Evolutionary conservation across 2,888 invertebrate genomes (phyloP).

Genomic region (Chymomyza fuscimana): DNA sequence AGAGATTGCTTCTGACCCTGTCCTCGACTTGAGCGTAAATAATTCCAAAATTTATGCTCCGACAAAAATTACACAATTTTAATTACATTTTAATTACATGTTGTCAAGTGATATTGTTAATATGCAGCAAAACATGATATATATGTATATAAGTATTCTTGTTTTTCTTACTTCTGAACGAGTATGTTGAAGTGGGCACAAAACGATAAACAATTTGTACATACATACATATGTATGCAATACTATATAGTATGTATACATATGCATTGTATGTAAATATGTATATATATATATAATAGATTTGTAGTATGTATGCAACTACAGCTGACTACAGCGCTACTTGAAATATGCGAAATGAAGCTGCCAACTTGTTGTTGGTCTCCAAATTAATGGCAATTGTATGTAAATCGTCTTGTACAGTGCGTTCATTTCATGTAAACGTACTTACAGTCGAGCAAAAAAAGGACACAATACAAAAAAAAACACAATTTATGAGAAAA

Average conservation of each 20-base stretch:
- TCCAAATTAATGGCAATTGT: slow-evolving; percentile 63
- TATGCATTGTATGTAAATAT: no score
- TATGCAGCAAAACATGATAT: slow-evolving; percentile 47
- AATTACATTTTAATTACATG: slow-evolving; percentile 67
- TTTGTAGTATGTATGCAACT: slow-evolving; percentile 31
- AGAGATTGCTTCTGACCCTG: slow-evolving; percentile 59
- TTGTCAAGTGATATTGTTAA: slow-evolving; percentile 47
- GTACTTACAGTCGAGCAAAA: slow-evolving; percentile 38
- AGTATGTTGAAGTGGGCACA: neutral
- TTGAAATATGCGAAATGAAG: slow-evolving; percentile 27
- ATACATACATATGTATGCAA: slow-evolving; percentile 2
- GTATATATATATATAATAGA: no score
- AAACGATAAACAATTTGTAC: slow-evolving; percentile 3
- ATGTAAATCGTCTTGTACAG: slow-evolving; percentile 52
- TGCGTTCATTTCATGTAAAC: slow-evolving; percentile 28
- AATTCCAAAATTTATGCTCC: slow-evolving; percentile 79
- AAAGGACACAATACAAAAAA: slow-evolving; percentile 14
- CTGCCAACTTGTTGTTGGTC: slow-evolving; percentile 8
- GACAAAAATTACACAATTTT: slow-evolving; percentile 77
- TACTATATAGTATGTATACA: neutral
- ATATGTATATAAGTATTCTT: neutral
- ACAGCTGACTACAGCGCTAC: slow-evolving; percentile 50
- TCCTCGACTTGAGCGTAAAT: slow-evolving; percentile 75
- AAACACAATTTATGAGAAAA: slow-evolving; percentile 38
- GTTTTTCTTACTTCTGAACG: slow-evolving; percentile 8